Evolutionary conservation across 2,797 vertebrate genomes (phyloP).

Genomic region (Erethizon dorsatum): DNA sequence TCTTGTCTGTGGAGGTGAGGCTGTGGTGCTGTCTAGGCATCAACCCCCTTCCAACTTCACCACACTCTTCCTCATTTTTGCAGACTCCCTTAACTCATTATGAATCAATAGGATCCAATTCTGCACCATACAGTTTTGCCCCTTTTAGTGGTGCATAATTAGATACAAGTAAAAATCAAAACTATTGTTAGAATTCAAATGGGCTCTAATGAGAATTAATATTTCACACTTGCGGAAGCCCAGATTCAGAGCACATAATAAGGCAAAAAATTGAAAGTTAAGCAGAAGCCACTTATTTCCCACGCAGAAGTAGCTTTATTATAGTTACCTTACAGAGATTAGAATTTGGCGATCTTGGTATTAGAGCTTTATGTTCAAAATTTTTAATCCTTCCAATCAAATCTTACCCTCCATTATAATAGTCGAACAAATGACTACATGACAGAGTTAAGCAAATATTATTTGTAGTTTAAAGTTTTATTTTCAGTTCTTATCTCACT

Average conservation of each 20-base stretch:
- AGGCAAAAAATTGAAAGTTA: slow-evolving; percentile 69
- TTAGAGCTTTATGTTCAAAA: slow-evolving; percentile 50
- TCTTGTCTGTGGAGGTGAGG: background rate
- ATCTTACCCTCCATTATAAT: slow-evolving; percentile 32
- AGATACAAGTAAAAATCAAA: slow-evolving; percentile 73
- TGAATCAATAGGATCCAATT: background rate
- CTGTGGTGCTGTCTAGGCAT: background rate
- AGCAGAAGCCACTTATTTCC: slow-evolving; percentile 62
- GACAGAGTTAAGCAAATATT: slow-evolving; percentile 35
- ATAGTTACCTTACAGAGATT: slow-evolving; percentile 27
- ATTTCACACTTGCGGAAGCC: slow-evolving; percentile 58
- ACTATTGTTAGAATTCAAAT: slow-evolving; percentile 75
- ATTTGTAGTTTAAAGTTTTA: slow-evolving; percentile 36
- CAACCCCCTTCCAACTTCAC: background rate
- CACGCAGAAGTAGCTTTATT: slow-evolving; percentile 49
- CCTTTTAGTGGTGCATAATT: slow-evolving; percentile 63
- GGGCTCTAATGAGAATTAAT: slow-evolving; percentile 77
- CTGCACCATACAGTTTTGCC: slow-evolving; percentile 18
- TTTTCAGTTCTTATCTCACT: slow-evolving; percentile 61
- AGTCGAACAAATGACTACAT: slow-evolving; percentile 48
- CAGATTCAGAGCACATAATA: slow-evolving; percentile 62
- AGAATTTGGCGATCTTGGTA: slow-evolving; percentile 39
- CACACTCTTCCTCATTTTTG: background rate
- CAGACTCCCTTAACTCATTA: background rate
- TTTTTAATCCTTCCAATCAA: background rate